A percentile compares a stretch with the other conserved stretches of the same genome.
Conservation (phyloP, 2,888 invertebrate species). For the Julus scanicus region DNA sequence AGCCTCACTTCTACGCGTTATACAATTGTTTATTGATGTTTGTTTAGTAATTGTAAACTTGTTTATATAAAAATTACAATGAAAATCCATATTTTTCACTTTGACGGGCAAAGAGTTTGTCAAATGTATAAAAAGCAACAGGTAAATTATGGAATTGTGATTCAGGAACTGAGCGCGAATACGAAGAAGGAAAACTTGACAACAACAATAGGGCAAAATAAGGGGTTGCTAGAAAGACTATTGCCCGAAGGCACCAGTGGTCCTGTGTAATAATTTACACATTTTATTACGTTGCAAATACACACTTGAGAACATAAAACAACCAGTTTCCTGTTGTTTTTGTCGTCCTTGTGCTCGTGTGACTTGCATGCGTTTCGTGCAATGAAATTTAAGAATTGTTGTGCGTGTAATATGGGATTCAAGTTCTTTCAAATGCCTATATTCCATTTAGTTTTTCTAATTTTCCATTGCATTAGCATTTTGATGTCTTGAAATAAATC, state of each 20-base stretch:
- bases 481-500: not conserved
- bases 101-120: no score
- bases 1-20: no score
- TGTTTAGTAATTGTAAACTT: no score
- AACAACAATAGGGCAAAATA: not conserved
- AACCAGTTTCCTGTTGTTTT: not conserved
- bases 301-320: not conserved
- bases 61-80: no score
- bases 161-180: no score
- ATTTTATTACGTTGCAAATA: not conserved
- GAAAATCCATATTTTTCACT: no score
- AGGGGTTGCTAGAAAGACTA: not conserved
- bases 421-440: not conserved
- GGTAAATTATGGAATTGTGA: no score
- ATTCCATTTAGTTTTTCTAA: not conserved
- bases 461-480: not conserved
- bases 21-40: not conserved
- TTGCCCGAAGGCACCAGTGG: not conserved
- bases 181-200: not conserved
- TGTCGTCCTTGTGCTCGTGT: not conserved
- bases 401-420: not conserved
- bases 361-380: not conserved
- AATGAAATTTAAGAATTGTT: not conserved
- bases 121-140: no score
- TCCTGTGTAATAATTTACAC: not conserved